Evolutionary conservation across 2,888 invertebrate species (phyloP).

Genomic region (Drosophila incognita): DNA sequence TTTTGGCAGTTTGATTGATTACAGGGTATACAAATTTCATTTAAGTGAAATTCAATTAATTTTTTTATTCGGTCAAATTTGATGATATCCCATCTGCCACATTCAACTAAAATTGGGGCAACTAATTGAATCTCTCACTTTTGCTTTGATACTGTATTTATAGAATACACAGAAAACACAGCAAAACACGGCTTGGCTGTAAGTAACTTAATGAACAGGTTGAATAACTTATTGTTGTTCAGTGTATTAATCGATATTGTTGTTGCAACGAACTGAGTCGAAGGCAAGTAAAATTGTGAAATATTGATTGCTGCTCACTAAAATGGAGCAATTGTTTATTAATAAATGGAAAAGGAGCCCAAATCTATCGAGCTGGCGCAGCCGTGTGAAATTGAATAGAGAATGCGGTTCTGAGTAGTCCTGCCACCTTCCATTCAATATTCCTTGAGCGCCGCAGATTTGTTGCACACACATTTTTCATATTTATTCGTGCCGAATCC

Average conservation of each 20-base stretch:
- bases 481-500: slow-evolving; percentile 21
- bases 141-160: not conserved
- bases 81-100: not conserved
- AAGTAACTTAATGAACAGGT: not conserved
- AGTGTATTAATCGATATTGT: slow-evolving; percentile 22
- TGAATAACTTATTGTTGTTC: not conserved
- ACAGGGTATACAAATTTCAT: not conserved
- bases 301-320: slow-evolving; percentile 46
- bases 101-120: not conserved
- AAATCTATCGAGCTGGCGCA: not conserved
- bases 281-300: slow-evolving; percentile 14
- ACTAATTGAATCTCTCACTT: not conserved
- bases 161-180: not conserved
- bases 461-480: slow-evolving; percentile 10
- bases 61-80: not conserved
- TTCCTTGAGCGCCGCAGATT: slow-evolving; percentile 17
- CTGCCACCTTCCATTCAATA: not conserved
- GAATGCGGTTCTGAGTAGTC: slow-evolving; percentile 18
- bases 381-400: slow-evolving; percentile 28
- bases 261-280: slow-evolving; percentile 23
- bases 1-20: not conserved
- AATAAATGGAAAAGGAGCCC: slow-evolving; percentile 41
- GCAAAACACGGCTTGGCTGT: not conserved
- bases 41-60: not conserved
- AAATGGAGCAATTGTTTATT: slow-evolving; percentile 31